Evolutionary conservation across 2,888 invertebrate genomes (phyloP).

Genomic region (Tubulanus polymorphus): DNA sequence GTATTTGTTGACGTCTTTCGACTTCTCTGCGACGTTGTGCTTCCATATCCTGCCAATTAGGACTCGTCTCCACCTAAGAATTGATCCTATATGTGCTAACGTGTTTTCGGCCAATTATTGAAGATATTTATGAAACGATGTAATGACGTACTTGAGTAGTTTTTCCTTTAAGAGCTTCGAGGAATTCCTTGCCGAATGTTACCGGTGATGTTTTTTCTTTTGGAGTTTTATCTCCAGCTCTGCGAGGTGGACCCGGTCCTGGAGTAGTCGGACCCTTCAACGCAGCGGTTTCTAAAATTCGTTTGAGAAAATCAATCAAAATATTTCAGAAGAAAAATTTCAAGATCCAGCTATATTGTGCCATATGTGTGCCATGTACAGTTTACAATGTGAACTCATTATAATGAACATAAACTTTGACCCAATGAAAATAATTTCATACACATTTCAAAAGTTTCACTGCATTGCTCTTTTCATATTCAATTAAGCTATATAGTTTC

Average conservation of each 20-base stretch:
- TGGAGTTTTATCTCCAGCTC: background rate
- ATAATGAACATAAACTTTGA: too few relatives aligned
- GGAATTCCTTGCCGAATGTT: background rate
- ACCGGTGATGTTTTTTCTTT: background rate
- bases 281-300: too few relatives aligned
- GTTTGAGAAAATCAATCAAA: too few relatives aligned
- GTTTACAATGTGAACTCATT: too few relatives aligned
- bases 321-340: too few relatives aligned
- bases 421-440: too few relatives aligned
- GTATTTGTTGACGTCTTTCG: conserved; percentile 16
- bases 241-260: background rate
- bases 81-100: background rate
- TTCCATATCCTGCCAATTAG: conserved; percentile 13
- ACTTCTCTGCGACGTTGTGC: conserved; percentile 2
- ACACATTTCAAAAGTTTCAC: too few relatives aligned
- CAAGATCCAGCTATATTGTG: too few relatives aligned
- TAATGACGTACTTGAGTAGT: background rate
- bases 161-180: background rate
- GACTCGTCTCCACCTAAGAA: background rate
- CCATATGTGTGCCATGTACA: too few relatives aligned
- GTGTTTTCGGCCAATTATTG: background rate
- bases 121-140: background rate
- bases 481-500: too few relatives aligned
- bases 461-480: too few relatives aligned
- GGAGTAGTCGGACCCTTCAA: background rate